Conservation (phyloP, 2,113 vertebrate species). For the Pedetes capensis region DNA sequence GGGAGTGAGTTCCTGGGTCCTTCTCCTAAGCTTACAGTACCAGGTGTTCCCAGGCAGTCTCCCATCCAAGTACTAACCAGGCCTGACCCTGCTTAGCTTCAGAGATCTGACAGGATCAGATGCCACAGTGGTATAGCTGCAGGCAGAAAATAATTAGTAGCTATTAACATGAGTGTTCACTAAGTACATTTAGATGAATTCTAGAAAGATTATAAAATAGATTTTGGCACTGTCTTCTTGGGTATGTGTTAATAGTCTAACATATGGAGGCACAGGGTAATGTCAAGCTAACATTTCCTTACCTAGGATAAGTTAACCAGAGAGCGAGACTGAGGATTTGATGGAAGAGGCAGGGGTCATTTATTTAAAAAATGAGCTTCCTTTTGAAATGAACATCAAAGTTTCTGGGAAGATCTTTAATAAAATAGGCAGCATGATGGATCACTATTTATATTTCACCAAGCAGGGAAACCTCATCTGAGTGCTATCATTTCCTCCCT, state of each 20-base stretch:
- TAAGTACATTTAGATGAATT: not conserved
- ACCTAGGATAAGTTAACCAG: not conserved
- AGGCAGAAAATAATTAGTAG: not conserved
- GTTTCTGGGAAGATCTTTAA: constrained; percentile 22
- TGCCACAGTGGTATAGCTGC: too few species aligned
- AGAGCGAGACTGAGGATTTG: not conserved
- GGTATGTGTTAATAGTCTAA: not conserved
- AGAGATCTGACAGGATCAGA: too few species aligned
- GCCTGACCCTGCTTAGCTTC: too few species aligned
- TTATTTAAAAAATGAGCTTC: not conserved
- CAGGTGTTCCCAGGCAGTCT: too few species aligned
- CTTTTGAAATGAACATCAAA: constrained; percentile 39
- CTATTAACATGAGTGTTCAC: not conserved
- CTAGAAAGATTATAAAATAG: not conserved
- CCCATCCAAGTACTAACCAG: too few species aligned
- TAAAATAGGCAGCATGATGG: not conserved
- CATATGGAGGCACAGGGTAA: not conserved
- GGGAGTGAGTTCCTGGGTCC: too few species aligned
- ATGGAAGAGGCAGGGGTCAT: not conserved
- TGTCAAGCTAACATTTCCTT: not conserved
- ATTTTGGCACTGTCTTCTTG: not conserved
- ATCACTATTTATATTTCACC: not conserved
- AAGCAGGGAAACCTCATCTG: not conserved
- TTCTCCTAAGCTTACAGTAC: too few species aligned
- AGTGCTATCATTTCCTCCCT: constrained; percentile 15